Percentiles rank a stretch among this genome's conserved stretches.
phyloP scores from a whole-genome alignment of 2,113 vertebrate species.

The Brachionichthys hirsutus region DNA sequence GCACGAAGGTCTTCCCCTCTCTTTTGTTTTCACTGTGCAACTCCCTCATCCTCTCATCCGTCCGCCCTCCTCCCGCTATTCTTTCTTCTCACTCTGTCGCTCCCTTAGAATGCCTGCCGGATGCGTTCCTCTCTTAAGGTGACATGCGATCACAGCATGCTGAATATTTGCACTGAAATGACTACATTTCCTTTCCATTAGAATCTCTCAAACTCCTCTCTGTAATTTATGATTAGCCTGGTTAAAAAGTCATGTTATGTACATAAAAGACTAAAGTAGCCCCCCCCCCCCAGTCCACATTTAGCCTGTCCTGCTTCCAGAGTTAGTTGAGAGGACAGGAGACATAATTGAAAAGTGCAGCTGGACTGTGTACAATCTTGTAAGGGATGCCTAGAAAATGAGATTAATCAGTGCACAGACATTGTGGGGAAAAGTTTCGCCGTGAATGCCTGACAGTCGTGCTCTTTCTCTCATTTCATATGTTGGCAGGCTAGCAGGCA shows the following conservation, averaged over 20 bases:
- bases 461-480: slow-evolving; percentile 99
- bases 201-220: slow-evolving; percentile 68
- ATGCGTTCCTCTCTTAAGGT: slow-evolving; percentile 70
- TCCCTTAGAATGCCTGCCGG: slow-evolving; percentile 70
- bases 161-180: slow-evolving; percentile 76
- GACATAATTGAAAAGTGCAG: slow-evolving; percentile 99
- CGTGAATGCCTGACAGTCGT: slow-evolving; percentile 99
- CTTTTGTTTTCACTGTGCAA: slow-evolving; percentile 53
- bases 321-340: slow-evolving; percentile 93
- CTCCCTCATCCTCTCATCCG: slow-evolving; percentile 38
- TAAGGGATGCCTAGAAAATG: slow-evolving; percentile 99
- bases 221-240: slow-evolving; percentile 76
- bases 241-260: slow-evolving; percentile 77
- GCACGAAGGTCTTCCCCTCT: slow-evolving; percentile 45
- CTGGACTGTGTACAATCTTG: slow-evolving; percentile 96
- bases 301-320: slow-evolving; percentile 78
- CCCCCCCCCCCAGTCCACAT: slow-evolving; percentile 70
- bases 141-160: slow-evolving; percentile 73
- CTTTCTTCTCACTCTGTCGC: slow-evolving; percentile 28
- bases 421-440: slow-evolving; percentile 99
- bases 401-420: slow-evolving; percentile 99
- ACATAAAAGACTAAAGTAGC: slow-evolving; percentile 75
- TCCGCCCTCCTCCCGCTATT: slow-evolving; percentile 46
- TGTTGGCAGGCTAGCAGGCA: slow-evolving; percentile 99
- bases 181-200: slow-evolving; percentile 75